Percentiles rank a stretch among this genome's conserved stretches.
These are phyloP conservation scores for Pegea sp. DNA, from an alignment of 23 tunicate genomes.

Conservation along the genomic window DNA sequence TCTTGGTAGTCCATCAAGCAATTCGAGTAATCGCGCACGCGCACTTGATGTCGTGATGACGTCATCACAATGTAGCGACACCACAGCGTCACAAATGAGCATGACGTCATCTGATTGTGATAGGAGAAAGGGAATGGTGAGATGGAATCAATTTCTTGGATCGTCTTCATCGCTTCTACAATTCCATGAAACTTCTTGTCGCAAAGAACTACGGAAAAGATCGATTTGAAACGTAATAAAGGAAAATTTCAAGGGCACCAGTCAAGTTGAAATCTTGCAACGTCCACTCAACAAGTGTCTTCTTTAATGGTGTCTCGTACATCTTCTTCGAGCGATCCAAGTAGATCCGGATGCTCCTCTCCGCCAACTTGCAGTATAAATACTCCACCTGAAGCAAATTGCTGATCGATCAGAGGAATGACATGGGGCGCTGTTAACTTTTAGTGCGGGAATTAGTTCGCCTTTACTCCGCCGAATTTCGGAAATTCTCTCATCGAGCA, in stretches of 20 bases:
- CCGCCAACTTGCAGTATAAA: conserved; percentile 52
- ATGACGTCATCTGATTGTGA: conserved; percentile 16
- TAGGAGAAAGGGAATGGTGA: conserved; percentile 54
- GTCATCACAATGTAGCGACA: conserved; percentile 33
- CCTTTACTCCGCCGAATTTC: conserved; percentile 60
- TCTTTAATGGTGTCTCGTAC: conserved; percentile 14
- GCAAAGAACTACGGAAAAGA: conserved; percentile 19
- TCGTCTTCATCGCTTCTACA: conserved; percentile 67
- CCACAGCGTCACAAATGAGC: conserved; percentile 85
- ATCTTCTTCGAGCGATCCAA: conserved; percentile 56
- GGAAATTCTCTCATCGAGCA: conserved; percentile 62
- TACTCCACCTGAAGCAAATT: conserved; percentile 46
- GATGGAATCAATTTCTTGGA: conserved; percentile 40
- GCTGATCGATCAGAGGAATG: neutral
- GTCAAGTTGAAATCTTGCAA: conserved; percentile 39
- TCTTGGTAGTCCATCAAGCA: conserved; percentile 69
- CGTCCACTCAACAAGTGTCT: conserved; percentile 38
- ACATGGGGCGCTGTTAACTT: conserved; percentile 15
- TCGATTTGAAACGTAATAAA: neutral
- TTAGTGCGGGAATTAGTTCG: conserved; percentile 63
- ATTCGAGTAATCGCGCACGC: conserved; percentile 65
- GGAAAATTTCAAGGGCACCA: conserved; percentile 14
- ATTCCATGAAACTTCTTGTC: conserved; percentile 80
- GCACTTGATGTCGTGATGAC: conserved; percentile 39
- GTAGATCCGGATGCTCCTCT: conserved; percentile 54